Evolutionary conservation across 2,113 vertebrate species (phyloP).

Genomic region (Galeopterus variegatus): DNA sequence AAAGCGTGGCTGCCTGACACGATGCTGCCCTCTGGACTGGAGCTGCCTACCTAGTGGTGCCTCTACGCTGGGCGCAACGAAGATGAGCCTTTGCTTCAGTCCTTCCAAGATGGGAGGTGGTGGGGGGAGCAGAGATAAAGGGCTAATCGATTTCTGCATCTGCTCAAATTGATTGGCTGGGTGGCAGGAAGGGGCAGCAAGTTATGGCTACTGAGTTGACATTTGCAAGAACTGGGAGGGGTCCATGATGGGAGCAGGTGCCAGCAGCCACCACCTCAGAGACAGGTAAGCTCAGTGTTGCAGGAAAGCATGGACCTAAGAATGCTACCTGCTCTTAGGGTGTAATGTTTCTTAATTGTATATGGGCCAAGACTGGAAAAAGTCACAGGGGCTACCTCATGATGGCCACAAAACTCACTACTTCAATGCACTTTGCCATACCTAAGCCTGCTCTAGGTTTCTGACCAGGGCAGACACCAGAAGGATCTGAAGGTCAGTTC

Average conservation of each 20-base stretch:
- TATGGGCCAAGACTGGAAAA: background rate
- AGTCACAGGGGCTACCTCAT: background rate
- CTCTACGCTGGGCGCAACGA: background rate
- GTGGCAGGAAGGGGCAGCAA: background rate
- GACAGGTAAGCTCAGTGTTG: background rate
- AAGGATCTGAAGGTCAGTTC: background rate
- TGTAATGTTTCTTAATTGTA: background rate
- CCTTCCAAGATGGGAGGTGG: background rate
- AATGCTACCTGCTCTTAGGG: background rate
- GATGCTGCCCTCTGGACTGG: background rate
- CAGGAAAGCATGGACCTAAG: background rate
- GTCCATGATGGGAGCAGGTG: background rate
- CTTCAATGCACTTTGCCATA: fast-evolving
- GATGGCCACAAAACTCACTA: background rate
- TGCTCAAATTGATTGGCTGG: background rate
- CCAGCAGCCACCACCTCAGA: background rate
- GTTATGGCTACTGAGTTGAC: fast-evolving
- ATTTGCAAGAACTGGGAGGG: background rate
- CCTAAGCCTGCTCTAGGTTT: background rate
- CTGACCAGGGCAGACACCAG: background rate
- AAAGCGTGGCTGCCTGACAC: fast-evolving
- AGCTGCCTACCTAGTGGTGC: background rate
- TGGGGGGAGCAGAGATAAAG: fast-evolving
- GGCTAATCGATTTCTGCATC: background rate
- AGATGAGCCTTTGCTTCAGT: fast-evolving